phyloP scores from a whole-genome alignment of 2,113 vertebrate species.

The Maccullochella peelii region DNA sequence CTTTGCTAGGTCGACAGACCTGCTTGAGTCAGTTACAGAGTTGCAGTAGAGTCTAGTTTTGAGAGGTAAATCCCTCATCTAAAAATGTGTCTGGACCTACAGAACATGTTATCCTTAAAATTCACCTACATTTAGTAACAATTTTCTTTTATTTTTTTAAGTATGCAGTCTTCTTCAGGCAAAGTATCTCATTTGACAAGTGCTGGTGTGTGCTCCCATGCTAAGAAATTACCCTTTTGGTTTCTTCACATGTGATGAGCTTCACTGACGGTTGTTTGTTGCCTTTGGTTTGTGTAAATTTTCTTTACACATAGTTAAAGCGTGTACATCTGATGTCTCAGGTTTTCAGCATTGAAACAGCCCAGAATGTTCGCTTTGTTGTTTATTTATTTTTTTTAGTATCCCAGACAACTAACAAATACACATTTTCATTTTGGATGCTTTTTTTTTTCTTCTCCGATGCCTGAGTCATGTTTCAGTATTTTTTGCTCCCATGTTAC shows the following conservation, averaged over 20 bases:
- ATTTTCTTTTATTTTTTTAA: not conserved
- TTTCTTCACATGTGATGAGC: constrained; percentile 7
- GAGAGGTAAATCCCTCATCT: not conserved
- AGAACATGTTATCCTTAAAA: constrained; percentile 40
- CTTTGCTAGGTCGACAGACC: not conserved
- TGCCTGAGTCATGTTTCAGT: constrained; percentile 54
- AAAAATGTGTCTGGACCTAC: constrained; percentile 64
- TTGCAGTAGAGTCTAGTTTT: not conserved
- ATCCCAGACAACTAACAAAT: constrained; percentile 50
- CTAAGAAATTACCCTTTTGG: not conserved
- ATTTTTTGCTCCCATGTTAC: constrained; percentile 68
- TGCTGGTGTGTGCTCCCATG: constrained; percentile 37
- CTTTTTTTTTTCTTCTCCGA: constrained; percentile 23
- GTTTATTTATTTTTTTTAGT: not conserved
- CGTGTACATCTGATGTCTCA: constrained; percentile 45
- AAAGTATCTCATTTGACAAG: not conserved
- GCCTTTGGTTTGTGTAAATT: constrained; percentile 25
- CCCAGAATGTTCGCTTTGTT: constrained; percentile 18
- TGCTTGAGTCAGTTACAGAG: not conserved
- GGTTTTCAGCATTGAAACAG: constrained; percentile 40
- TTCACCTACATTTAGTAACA: not conserved
- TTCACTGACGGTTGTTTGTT: constrained; percentile 7
- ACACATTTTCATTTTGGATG: constrained; percentile 47
- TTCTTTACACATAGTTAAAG: constrained; percentile 11
- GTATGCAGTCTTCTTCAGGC: constrained; percentile 1